Base-by-base conservation (phyloP, 2,113 vertebrate species). In the Gallinago jamesoni region DNA sequence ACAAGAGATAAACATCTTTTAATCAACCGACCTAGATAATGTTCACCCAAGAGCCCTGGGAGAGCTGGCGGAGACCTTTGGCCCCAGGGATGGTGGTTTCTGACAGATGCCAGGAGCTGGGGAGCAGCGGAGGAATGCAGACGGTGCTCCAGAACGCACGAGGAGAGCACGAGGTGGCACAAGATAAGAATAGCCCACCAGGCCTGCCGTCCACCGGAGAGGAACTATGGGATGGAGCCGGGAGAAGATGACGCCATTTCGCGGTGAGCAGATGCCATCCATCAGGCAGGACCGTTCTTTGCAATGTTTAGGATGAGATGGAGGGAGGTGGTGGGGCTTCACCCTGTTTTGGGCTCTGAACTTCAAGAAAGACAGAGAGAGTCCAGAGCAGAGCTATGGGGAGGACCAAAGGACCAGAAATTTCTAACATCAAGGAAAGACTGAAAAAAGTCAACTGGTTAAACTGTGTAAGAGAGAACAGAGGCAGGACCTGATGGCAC, bases 1-100 rank as follows among this genome's bases (percentile, higher is more conserved):
- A 4, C 24, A 3, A 95, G 85, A 84, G 72, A 94, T 83, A 96
- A 94, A 95, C 92, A 94, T 80, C 85, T 91, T 66, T 83, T 73
- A 87, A 88, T 88, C 90, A 79, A 8, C 52, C 4, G 3, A 57
- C 92, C 82, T 5, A 41, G 63, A 96, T 62, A 80, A 59, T 68
- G 72, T 27, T 87, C 47, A 64, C 84, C 77, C 50, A 19, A 56
- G 66, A 82, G 92, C 87, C 89, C 69, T 67, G 3, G 0, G 56
- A 75, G 84, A 64, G 87, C 62, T 82, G 95, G 35, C 56, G 81
- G 94, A 57, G 90, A 76, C 79, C 94, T 90, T 53, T 73, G 90
- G 8, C 45, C 72, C 24, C 39, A 2, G 0, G 35, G 59, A 22
- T 3, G 27, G 84, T 48, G 0, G 0, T 3, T 85, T 67, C 66